Percentiles rank a stretch among this genome's conserved stretches.
These are phyloP conservation scores for Heliopora coerulea DNA, from an alignment of 92 coral and sea anemone species.

Conservation along the genomic window DNA sequence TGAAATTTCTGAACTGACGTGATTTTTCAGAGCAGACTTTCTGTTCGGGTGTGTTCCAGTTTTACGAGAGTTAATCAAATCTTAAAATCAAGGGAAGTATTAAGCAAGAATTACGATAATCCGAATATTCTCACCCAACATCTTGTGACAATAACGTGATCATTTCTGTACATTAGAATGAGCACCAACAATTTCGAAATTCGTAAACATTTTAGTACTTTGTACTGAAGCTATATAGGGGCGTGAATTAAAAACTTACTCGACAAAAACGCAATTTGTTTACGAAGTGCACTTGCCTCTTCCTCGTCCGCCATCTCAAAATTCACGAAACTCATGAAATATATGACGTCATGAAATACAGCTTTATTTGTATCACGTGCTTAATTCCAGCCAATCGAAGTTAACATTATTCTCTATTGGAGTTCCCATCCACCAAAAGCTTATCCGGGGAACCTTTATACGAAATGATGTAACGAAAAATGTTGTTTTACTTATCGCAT, in stretches of 20 bases:
- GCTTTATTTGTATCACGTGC: constrained; percentile 10
- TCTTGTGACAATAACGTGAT: too few species aligned
- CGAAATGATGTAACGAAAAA: too few species aligned
- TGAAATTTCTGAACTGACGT: background rate
- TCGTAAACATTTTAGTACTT: background rate
- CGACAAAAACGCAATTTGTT: constrained; percentile 67
- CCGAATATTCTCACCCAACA: too few species aligned
- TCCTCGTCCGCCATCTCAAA: constrained; percentile 69
- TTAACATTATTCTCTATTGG: too few species aligned
- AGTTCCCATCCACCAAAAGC: too few species aligned
- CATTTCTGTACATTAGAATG: too few species aligned
- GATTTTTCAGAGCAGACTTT: background rate
- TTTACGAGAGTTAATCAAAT: constrained; percentile 34
- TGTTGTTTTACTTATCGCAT: too few species aligned
- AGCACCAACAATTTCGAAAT: too few species aligned
- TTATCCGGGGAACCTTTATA: too few species aligned
- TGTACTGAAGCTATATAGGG: background rate
- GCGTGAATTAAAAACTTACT: constrained; percentile 45
- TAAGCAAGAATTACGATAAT: too few species aligned
- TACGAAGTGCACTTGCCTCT: constrained; percentile 60
- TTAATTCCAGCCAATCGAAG: constrained; percentile 9
- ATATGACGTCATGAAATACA: constrained; percentile 7
- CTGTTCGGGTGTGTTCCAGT: constrained; percentile 2
- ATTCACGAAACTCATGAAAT: background rate
- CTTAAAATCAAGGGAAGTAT: constrained; percentile 28